Evolutionary conservation across 2,113 vertebrate species (phyloP), one percentile per base, ranked within the genome.

Genomic region (Thunnus maccoyii): DNA sequence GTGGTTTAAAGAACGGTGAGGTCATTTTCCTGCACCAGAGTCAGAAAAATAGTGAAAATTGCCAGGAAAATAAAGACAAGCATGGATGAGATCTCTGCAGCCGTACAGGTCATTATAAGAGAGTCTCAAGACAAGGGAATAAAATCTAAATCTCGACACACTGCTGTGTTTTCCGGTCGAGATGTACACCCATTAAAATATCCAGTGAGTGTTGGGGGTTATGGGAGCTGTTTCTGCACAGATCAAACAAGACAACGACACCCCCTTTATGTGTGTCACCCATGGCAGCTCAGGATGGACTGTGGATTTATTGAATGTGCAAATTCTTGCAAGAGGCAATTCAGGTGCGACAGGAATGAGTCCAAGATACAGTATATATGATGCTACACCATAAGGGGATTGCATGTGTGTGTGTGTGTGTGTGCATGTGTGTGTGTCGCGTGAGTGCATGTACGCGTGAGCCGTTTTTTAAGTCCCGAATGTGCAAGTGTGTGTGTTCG

Each of bases 311-410:
- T 77, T 87, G 80, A 69, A 86, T 93, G 94, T 95, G 95, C 92
- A 95, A 95, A 94, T 76, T 93, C 70, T 86, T 88, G 92, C 93
- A 88, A 90, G 94, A 95, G 93, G 92, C 89, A 92, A 91, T 83
- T 92, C 83, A 89, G 90, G 91, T 92, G 85, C 78, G 66, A 86
- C 78, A 84, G 82, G 83, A 86, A 88, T 71, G 74, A 80, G 83
- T 81, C 78, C 54, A 76, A 81, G 36, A 82, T 73, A 84, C 75
- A 78, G 14, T 56, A 27, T 58, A 78, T 25, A 58, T 44, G 82
- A 88, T 74, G 92, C 91, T 94, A 93, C 89, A 92, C 70, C 63
- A 7, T 54, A 5, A 65, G 48, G 62, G 56, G 72, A 18, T 4
- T 61, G 75, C 72, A 62, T 84, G 46, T 62, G 82, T 64, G 14